Base-by-base conservation (phyloP, 2,113 vertebrate species). In the Rhinopithecus roxellana region DNA sequence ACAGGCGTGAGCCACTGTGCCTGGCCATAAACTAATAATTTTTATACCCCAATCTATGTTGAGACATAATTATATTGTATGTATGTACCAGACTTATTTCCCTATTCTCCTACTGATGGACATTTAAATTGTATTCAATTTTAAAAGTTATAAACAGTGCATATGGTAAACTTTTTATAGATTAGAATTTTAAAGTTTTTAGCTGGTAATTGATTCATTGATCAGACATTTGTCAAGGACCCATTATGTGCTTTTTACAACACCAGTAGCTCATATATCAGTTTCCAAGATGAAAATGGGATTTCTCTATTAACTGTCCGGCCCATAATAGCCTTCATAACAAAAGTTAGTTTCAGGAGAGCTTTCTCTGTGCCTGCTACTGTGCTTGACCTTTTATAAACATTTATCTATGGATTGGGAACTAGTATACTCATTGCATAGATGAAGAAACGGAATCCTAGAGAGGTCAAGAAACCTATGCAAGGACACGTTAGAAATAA, bases 121-220 rank as follows among this genome's bases (percentile, higher is more conserved):
- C n/a, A 75, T 94, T 75, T 89, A 79, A 74, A 10, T 89, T 96
- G 67, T 70, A 90, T 93, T 94, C 57, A 72, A 13, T 72, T 93
- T 93, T 93, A 38, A 57, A 92, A 84, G 81, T 79, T n/a, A 35
- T 77, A 75, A 92, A 45, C 59, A 75, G 40, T 90, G 23, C n/a
- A 50, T 23, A 59, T 23, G 45, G 27, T 57, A 38, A 72, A 55
- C 6, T 77, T 93, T 94, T 78, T 91, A 85, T 77, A 94, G 94
- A 9, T 67, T 93, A 81, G 35, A 45, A 67, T 40, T 86, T 87
- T 84, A 52, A 86, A 74, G 20, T 45, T 89, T 96, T 90, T 64
- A 93, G 35, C 9, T 92, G 92, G 79, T 12, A 75, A 18, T 81
- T 32, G 14, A 50, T 84, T 88, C 45, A 77, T 13, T 18, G 52